These are phyloP conservation scores for Lochmaea crataegi DNA, from an alignment of 2,888 invertebrate genomes.

Conservation along the genomic window DNA sequence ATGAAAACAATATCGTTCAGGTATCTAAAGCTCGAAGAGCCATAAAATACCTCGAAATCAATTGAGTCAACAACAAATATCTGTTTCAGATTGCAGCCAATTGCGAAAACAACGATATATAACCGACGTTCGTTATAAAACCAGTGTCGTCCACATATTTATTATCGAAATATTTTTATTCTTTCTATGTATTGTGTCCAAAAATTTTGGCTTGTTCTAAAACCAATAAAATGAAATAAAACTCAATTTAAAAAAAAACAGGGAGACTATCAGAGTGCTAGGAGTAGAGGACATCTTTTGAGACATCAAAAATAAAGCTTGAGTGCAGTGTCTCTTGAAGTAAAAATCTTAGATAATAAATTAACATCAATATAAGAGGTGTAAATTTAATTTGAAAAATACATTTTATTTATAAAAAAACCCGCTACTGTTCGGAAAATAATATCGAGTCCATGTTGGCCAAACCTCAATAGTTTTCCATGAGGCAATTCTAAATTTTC, in stretches of 20 bases:
- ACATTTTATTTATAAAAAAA: not conserved
- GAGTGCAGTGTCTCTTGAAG: too few species aligned
- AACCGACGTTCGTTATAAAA: conserved; percentile 53
- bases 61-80: conserved; percentile 58
- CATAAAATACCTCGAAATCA: conserved; percentile 53
- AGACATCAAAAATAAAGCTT: too few species aligned
- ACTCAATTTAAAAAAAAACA: too few species aligned
- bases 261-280: too few species aligned
- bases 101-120: conserved; percentile 57
- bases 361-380: not conserved
- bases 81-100: conserved; percentile 58
- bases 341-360: not conserved
- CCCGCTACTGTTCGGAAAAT: conserved; percentile 23
- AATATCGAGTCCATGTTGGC: conserved; percentile 31
- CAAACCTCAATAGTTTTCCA: conserved; percentile 16
- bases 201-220: too few species aligned
- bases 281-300: too few species aligned
- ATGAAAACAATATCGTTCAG: conserved; percentile 20
- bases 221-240: too few species aligned
- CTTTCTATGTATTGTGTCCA: too few species aligned
- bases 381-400: not conserved
- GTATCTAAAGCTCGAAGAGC: conserved; percentile 44
- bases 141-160: conserved; percentile 52
- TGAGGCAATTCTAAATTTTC: conserved; percentile 42
- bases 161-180: too few species aligned